Evolutionary conservation across 2,797 vertebrate genomes (phyloP), one percentile per base, ranked within the genome.

Genomic region (Spatula versicolor): DNA sequence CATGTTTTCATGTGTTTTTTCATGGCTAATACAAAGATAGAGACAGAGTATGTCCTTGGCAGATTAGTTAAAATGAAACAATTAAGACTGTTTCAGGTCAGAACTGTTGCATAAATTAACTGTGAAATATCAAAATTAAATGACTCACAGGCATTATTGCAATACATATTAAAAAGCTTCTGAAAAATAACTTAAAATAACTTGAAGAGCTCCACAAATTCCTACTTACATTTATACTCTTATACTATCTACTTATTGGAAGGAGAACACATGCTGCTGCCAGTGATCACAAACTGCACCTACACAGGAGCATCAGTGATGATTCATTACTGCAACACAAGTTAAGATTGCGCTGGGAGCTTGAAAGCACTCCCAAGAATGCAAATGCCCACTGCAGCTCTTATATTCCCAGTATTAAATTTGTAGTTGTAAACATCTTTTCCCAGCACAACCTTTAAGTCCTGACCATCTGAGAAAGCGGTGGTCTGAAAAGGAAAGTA

Each of bases 21-120:
- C 43, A 45, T 45, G 18, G 43, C 43, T 45, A 45, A 45, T 45
- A 45, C 43, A 45, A 19, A 45, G 69, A 21, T 11, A 77, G 39
- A 30, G 81, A 23, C 26, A 28, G 86, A 33, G 50, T 31, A 26
- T 50, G 28, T 39, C 59, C 83, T 76, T 54, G 67, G 46, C 72
- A 75, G 74, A 22, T 10, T 30, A 62, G 37, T 30, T 52, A 46
- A n/a, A 81, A 71, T 11, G 11, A 91, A 93, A 86, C 37, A 71
- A 56, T 28, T 73, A 55, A 55, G 33, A 45, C 20, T 58, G 30
- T 80, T 87, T 83, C 63, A 81, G 82, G 60, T 90, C 69, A 91
- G 52, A 90, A 90, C 71, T 69, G 81, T 33, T 91, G 54, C 90
- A 95, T 95, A 95, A 88, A 81, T 43, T 56, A 90, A 46, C 33